Base-by-base conservation (phyloP, 2,113 vertebrate species). In the Gallinago jamesoni region DNA sequence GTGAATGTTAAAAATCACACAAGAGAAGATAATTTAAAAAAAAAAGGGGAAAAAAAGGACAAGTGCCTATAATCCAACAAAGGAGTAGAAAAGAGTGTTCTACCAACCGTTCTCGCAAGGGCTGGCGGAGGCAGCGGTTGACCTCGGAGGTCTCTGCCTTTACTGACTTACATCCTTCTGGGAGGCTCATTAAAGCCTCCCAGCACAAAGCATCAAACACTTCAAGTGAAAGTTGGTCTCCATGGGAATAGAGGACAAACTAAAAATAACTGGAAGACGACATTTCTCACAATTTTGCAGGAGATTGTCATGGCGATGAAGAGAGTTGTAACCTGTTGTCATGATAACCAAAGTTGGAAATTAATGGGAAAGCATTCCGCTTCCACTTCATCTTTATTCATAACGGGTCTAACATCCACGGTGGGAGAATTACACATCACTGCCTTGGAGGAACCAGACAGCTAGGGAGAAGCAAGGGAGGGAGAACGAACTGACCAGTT, bases 281-380 rank as follows among this genome's bases (percentile, higher is more conserved):
- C 86, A 70, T 86, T 89, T 92, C 41, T 25, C 78, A 72, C 90
- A 70, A 28, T 93, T 93, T 89, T 85, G 70, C 78, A 5, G 81
- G 75, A 72, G 89, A 97, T 95, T 62, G 95, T 90, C 96, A 97
- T 97, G 96, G 97, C 92, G 87, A 97, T 97, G 76, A 7, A 72
- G 95, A 70, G 93, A 94, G 94, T 89, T 94, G 93, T 90, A 92
- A 95, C 94, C 90, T 96, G 96, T 96, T 95, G 96, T 92, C 95
- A 96, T 95, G 95, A 87, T 94, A 95, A 97, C 90, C 94, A 12
- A 86, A 88, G 93, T 88, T 92, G 33, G 5, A 84, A 73, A 93
- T 85, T 84, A 96, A 94, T 45, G 90, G 94, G 78, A 86, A 86
- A 76, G 93, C 57, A 53, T 69, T 87, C 59, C 2, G 19, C 59